These are phyloP conservation scores for Nephrotoma flavescens DNA, from an alignment of 2,888 invertebrate species.

Conservation along the genomic window DNA sequence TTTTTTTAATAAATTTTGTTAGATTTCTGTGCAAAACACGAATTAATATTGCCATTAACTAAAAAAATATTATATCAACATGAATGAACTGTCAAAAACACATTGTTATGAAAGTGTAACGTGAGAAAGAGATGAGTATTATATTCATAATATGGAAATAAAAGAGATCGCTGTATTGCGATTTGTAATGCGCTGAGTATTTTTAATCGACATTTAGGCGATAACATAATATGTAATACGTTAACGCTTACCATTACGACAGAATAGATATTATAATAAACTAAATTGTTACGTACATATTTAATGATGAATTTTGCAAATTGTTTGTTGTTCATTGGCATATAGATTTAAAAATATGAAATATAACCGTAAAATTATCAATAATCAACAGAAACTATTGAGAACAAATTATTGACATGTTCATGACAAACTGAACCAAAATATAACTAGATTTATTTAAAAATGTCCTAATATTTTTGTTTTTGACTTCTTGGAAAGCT, in stretches of 20 bases:
- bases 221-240: too few species aligned
- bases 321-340: neutral
- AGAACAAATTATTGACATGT: too few species aligned
- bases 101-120: neutral
- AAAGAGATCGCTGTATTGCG: neutral
- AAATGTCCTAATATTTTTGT: too few species aligned
- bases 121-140: neutral
- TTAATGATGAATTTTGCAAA: neutral
- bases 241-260: neutral
- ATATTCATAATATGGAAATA: neutral
- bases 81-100: neutral
- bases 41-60: neutral
- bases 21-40: neutral
- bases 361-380: too few species aligned
- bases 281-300: neutral
- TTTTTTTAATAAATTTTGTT: neutral
- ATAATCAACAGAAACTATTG: too few species aligned
- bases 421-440: too few species aligned
- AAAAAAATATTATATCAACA: neutral
- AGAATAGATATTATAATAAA: too few species aligned
- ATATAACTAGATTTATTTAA: too few species aligned
- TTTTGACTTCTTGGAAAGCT: too few species aligned
- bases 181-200: neutral
- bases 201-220: neutral
- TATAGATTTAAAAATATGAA: too few species aligned